Conservation (phyloP, 2,113 vertebrate genomes). For the Chauna torquata region DNA sequence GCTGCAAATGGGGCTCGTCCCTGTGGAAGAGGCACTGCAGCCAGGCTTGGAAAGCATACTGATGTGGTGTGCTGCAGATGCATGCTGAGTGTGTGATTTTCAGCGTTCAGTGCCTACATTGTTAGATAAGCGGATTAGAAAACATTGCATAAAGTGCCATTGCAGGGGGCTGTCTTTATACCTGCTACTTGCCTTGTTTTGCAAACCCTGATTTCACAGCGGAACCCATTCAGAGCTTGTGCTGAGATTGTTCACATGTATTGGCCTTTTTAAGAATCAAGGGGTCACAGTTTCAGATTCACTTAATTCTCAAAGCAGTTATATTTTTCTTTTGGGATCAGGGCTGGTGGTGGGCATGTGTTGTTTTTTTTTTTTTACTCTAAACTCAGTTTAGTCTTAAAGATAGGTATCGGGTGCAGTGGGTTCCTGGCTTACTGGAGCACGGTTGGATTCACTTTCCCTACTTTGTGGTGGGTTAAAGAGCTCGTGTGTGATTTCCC, state of each 20-base stretch:
- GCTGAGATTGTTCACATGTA: slow-evolving; percentile 70
- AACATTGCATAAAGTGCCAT: slow-evolving; percentile 48
- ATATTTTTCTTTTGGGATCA: slow-evolving; percentile 13
- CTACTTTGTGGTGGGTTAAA: background rate
- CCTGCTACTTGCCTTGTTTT: slow-evolving; percentile 53
- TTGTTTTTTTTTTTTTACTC: background rate
- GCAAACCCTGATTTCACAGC: slow-evolving; percentile 37
- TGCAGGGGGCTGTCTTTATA: slow-evolving; percentile 68
- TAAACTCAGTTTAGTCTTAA: background rate
- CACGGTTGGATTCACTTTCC: background rate
- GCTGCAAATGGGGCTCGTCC: background rate
- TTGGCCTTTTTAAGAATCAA: slow-evolving; percentile 66
- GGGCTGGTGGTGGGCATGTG: background rate
- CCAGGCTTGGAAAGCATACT: background rate
- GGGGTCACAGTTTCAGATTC: slow-evolving; percentile 70
- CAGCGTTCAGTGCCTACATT: slow-evolving; percentile 53
- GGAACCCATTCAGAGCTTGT: slow-evolving; percentile 10
- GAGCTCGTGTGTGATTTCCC: background rate
- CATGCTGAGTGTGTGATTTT: slow-evolving; percentile 57
- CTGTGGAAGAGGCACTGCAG: background rate
- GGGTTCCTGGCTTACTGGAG: background rate
- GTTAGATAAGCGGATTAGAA: slow-evolving; percentile 68
- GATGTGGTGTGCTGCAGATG: slow-evolving; percentile 24
- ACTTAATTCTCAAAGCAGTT: slow-evolving; percentile 48
- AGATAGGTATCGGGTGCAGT: background rate